Conservation (phyloP, 2,888 invertebrate genomes). For the Syrphus vitripennis region DNA sequence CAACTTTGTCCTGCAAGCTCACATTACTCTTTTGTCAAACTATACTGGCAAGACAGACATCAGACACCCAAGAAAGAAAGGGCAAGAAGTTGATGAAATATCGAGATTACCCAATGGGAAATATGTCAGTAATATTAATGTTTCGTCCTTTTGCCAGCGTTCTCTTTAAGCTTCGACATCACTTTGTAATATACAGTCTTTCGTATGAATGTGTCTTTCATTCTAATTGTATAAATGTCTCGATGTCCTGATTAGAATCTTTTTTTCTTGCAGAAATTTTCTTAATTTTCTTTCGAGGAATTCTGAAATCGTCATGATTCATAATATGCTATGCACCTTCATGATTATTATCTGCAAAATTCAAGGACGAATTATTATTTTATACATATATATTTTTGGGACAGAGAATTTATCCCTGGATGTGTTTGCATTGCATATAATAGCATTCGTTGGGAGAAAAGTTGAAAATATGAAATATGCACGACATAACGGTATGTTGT, state of each 20-base stretch:
- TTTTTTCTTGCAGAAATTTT: slow-evolving; percentile 36
- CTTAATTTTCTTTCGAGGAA: slow-evolving; percentile 48
- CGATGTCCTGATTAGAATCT: slow-evolving; percentile 57
- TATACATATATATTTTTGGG: not conserved
- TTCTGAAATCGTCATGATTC: slow-evolving; percentile 20
- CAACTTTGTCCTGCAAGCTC: slow-evolving; percentile 63
- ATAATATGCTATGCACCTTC: slow-evolving; percentile 16
- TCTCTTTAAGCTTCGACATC: not conserved
- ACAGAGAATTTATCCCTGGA: not conserved
- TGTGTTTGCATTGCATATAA: not conserved
- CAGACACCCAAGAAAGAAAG: not conserved
- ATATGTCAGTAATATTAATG: slow-evolving; percentile 69
- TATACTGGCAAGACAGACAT: too few species aligned
- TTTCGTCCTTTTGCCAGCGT: slow-evolving; percentile 35
- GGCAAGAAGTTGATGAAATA: slow-evolving; percentile 54
- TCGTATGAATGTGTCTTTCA: not conserved
- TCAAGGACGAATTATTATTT: slow-evolving; percentile 13
- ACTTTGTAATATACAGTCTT: not conserved
- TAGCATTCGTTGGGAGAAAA: slow-evolving; percentile 14
- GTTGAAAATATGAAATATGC: slow-evolving; percentile 62
- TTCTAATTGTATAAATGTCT: slow-evolving; percentile 30
- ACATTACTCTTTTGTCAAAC: slow-evolving; percentile 67
- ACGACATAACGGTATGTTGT: slow-evolving; percentile 51
- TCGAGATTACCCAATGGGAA: slow-evolving; percentile 70
- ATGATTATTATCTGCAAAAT: not conserved